phyloP scores from a whole-genome alignment of 2,797 vertebrate species.

The Sebastes taczanowskii region DNA sequence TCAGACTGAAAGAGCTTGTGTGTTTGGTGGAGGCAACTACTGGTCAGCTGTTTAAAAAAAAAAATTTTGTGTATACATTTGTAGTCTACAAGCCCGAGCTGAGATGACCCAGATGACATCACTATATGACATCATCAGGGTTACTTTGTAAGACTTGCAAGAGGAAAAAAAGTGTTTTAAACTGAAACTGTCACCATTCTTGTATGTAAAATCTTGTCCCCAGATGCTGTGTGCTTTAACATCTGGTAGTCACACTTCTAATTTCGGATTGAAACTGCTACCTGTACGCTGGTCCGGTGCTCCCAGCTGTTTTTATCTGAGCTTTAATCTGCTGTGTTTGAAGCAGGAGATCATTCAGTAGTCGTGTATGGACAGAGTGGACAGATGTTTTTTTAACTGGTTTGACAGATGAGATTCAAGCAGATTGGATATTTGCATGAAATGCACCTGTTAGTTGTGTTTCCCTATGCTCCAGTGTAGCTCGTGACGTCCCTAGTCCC shows the following conservation, averaged over 20 bases:
- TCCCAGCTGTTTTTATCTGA: constrained; percentile 3
- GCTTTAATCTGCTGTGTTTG: not conserved
- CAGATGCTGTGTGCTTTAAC: too few relatives aligned
- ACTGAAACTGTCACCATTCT: too few relatives aligned
- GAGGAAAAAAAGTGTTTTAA: rapidly evolving
- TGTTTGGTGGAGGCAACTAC: too few relatives aligned
- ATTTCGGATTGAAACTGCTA: not conserved
- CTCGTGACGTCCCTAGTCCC: not conserved
- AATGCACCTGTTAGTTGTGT: not conserved
- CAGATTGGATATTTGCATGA: constrained; percentile 33
- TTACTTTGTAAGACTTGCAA: not conserved
- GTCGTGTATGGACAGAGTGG: too few relatives aligned
- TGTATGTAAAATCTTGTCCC: too few relatives aligned
- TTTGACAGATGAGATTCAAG: not conserved
- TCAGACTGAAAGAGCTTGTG: rapidly evolving
- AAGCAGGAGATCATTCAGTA: not conserved
- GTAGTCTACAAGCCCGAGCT: not conserved
- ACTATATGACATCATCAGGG: too few relatives aligned
- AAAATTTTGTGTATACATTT: not conserved
- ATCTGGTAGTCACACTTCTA: not conserved
- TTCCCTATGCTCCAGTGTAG: too few relatives aligned
- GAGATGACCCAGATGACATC: not conserved
- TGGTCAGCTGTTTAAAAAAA: too few relatives aligned
- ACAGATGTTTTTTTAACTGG: not conserved
- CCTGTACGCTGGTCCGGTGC: not conserved